Conservation (phyloP, 1,140 invertebrate genomes). For the Scaptodrosophila lebanonensis region DNA sequence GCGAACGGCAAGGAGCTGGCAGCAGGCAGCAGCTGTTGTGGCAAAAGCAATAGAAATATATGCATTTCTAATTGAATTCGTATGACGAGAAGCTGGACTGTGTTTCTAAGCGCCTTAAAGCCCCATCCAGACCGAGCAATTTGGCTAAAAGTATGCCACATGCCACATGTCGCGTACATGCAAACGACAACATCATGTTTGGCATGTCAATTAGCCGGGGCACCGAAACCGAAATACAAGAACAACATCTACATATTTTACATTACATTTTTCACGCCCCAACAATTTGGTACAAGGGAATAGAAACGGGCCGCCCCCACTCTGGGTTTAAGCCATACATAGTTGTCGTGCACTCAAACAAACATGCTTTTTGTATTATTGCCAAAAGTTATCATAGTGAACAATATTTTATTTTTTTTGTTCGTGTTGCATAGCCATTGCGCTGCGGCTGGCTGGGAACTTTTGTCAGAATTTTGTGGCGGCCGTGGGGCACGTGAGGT, state of each 20-base stretch:
- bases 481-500: neutral
- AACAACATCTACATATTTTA: constrained; percentile 28
- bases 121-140: constrained; percentile 9
- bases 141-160: constrained; percentile 27
- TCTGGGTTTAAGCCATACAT: constrained; percentile 10
- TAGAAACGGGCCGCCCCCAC: neutral
- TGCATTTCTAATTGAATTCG: constrained; percentile 41
- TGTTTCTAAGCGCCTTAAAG: constrained; percentile 5
- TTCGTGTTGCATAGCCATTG: constrained; percentile 50
- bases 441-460: constrained; percentile 45
- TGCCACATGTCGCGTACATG: neutral
- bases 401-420: constrained; percentile 31
- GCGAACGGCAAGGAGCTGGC: no score
- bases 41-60: no score
- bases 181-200: constrained; percentile 22
- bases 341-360: constrained; percentile 8
- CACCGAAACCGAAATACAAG: neutral
- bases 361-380: constrained; percentile 56
- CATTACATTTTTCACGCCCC: constrained; percentile 39
- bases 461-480: constrained; percentile 5
- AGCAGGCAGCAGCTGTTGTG: no score
- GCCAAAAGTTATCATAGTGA: constrained; percentile 53
- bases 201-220: constrained; percentile 45
- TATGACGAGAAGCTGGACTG: constrained; percentile 9
- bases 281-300: constrained; percentile 35